Evolutionary conservation across 2,797 vertebrate genomes (phyloP).

Genomic region (Sebastes melanostomus): DNA sequence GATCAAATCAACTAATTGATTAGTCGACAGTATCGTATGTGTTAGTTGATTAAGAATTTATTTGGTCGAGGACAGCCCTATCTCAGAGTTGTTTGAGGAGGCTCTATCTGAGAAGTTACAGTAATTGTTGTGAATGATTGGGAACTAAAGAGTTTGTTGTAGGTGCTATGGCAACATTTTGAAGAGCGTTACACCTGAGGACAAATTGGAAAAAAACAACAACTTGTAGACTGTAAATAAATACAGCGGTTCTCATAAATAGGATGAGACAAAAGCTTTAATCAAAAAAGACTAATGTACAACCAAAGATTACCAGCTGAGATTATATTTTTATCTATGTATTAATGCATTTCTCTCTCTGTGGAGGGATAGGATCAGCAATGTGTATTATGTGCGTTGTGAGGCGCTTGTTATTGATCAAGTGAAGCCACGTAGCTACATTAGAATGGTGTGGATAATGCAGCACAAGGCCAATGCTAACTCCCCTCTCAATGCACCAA

Average conservation of each 20-base stretch:
- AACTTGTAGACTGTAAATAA: background rate
- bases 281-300: background rate
- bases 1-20: too few species aligned
- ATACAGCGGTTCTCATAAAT: background rate
- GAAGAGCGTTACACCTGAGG: background rate
- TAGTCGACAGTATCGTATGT: too few species aligned
- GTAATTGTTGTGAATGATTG: background rate
- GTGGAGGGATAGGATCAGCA: background rate
- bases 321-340: background rate
- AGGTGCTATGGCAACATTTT: background rate
- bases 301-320: background rate
- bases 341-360: background rate
- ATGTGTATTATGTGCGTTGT: background rate
- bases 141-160: background rate
- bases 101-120: background rate
- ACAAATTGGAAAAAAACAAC: background rate
- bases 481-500: background rate
- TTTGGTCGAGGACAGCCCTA: too few species aligned
- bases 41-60: too few species aligned
- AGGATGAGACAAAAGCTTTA: background rate
- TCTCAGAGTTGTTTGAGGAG: background rate
- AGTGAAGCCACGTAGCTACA: background rate
- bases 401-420: constrained; percentile 36
- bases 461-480: constrained; percentile 27
- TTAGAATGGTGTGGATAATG: constrained; percentile 22